phyloP scores from a whole-genome alignment of 2,888 invertebrate genomes.

The Bellardia pandia region DNA sequence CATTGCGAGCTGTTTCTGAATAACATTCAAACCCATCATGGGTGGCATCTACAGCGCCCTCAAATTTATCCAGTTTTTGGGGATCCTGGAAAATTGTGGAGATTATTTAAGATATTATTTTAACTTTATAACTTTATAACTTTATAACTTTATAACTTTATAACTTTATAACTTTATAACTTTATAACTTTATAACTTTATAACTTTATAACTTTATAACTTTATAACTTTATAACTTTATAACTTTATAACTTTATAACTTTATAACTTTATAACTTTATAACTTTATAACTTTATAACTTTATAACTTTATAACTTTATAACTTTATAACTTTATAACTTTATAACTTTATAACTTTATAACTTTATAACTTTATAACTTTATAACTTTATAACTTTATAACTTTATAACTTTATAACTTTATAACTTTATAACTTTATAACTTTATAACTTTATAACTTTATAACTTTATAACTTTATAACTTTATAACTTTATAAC shows the following conservation, averaged over 20 bases:
- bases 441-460: neutral
- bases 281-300: neutral
- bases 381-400: neutral
- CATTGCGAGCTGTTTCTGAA: conserved; percentile 79
- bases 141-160: neutral
- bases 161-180: neutral
- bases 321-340: neutral
- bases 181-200: neutral
- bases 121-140: neutral
- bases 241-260: neutral
- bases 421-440: neutral
- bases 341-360: neutral
- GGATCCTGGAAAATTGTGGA: conserved; percentile 83
- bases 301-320: neutral
- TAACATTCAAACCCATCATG: conserved; percentile 85
- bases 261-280: neutral
- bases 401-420: neutral
- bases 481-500: neutral
- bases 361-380: neutral
- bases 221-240: neutral
- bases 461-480: neutral
- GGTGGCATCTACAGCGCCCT: conserved; percentile 82
- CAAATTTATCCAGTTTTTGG: conserved; percentile 74
- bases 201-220: neutral
- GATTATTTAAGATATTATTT: neutral